phyloP scores from a whole-genome alignment of 2,797 vertebrate species.

The Stomatorhinus walkeri region DNA sequence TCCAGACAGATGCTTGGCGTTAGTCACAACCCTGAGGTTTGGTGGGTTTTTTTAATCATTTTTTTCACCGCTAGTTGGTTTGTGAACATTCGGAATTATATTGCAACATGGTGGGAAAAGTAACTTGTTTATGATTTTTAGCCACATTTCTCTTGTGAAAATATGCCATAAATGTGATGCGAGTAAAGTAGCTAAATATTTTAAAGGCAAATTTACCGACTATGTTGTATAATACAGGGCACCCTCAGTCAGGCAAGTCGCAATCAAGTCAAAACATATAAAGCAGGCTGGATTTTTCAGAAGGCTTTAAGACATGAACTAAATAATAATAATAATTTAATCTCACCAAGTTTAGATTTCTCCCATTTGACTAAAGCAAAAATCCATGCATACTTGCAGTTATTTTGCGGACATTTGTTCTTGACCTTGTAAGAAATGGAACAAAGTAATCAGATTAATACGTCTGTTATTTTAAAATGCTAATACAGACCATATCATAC shows the following conservation, averaged over 20 bases:
- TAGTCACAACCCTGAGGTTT: conserved; percentile 4
- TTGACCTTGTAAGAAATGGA: background rate
- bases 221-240: background rate
- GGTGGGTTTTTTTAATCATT: background rate
- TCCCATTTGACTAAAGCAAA: background rate
- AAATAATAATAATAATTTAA: background rate
- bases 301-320: background rate
- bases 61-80: background rate
- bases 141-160: background rate
- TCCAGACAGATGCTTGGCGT: conserved; percentile 2
- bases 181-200: background rate
- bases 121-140: background rate
- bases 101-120: background rate
- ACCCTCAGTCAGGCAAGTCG: background rate
- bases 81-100: background rate
- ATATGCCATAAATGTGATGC: background rate
- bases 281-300: background rate
- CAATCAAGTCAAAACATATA: background rate
- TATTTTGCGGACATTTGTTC: background rate
- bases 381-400: background rate
- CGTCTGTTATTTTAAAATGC: background rate
- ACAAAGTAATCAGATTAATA: background rate
- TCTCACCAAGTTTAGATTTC: background rate
- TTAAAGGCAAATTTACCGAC: background rate
- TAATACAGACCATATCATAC: background rate